These are phyloP conservation scores for Tachina grossa DNA, from an alignment of 2,888 invertebrate genomes.

Conservation along the genomic window DNA sequence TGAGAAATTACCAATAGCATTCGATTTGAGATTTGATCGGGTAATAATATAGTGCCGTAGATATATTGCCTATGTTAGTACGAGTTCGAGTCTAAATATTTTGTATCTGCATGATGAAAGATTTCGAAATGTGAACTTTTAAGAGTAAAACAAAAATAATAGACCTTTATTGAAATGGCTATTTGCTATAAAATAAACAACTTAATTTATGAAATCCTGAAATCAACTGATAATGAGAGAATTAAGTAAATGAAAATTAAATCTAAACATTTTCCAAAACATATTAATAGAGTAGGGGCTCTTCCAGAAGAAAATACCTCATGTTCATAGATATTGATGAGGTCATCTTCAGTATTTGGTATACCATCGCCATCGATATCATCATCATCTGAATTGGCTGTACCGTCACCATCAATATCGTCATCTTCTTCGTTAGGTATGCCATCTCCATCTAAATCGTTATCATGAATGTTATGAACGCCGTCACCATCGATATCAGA, in stretches of 20 bases:
- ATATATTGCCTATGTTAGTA: slow-evolving; percentile 64
- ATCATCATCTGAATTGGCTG: slow-evolving; percentile 77
- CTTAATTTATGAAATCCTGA: slow-evolving; percentile 61
- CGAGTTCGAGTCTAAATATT: slow-evolving; percentile 46
- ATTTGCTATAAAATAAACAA: slow-evolving; percentile 67
- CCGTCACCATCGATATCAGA: slow-evolving; percentile 73
- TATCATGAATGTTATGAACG: slow-evolving; percentile 70
- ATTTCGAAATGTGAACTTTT: slow-evolving; percentile 51
- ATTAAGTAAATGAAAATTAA: slow-evolving; percentile 56
- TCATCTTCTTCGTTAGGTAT: slow-evolving; percentile 73
- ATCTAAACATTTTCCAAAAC: slow-evolving; percentile 33
- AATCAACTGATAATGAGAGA: slow-evolving; percentile 57
- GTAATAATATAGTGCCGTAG: slow-evolving; percentile 63
- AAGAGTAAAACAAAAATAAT: slow-evolving; percentile 40
- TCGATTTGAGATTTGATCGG: slow-evolving; percentile 44
- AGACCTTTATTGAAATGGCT: slow-evolving; percentile 64
- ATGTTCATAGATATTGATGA: slow-evolving; percentile 65
- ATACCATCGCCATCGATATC: slow-evolving; percentile 77
- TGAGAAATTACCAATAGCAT: slow-evolving; percentile 57
- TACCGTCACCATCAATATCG: slow-evolving; percentile 75
- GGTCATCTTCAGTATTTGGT: slow-evolving; percentile 75
- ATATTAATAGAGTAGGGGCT: slow-evolving; percentile 53
- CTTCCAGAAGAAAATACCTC: slow-evolving; percentile 68
- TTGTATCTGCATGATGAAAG: slow-evolving; percentile 59
- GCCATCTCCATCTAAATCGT: slow-evolving; percentile 74